Evolutionary conservation across 1,140 invertebrate genomes (phyloP).

Genomic region (Hesperophylax magnus): DNA sequence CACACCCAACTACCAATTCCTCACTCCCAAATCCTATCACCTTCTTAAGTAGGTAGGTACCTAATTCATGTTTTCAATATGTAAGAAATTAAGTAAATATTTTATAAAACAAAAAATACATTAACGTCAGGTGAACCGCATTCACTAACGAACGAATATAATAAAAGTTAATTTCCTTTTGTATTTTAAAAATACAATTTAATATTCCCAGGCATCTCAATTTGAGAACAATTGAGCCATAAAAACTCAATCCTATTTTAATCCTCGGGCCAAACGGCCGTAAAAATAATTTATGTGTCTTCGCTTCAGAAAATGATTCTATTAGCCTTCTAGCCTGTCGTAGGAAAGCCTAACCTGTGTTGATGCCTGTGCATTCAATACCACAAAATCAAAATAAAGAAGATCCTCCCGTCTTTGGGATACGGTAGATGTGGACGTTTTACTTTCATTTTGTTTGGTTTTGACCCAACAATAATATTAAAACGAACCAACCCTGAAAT

Average conservation of each 20-base stretch:
- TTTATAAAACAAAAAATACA: too few relatives aligned
- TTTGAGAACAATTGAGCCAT: constrained; percentile 9
- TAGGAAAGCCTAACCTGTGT: constrained; percentile 29
- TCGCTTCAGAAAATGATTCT: constrained; percentile 19
- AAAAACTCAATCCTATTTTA: constrained; percentile 17
- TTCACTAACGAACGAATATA: too few relatives aligned
- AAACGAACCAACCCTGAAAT: constrained; percentile 44
- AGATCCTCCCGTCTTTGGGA: constrained; percentile 4
- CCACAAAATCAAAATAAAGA: constrained; percentile 8
- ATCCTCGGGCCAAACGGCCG: constrained; percentile 1
- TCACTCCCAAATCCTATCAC: too few relatives aligned
- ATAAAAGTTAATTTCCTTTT: too few relatives aligned
- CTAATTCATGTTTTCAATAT: too few relatives aligned
- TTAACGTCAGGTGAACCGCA: too few relatives aligned
- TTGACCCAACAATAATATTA: constrained; percentile 24
- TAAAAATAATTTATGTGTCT: neutral
- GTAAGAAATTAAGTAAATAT: too few relatives aligned
- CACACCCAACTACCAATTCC: too few relatives aligned
- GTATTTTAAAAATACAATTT: too few relatives aligned
- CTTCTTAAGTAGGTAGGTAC: too few relatives aligned
- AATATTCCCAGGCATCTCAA: constrained; percentile 2
- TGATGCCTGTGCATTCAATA: constrained; percentile 17
- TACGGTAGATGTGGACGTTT: constrained; percentile 23
- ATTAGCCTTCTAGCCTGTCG: constrained; percentile 21
- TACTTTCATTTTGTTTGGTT: too few relatives aligned